phyloP scores from a whole-genome alignment of 2,797 vertebrate genomes.

The Balearica regulorum region DNA sequence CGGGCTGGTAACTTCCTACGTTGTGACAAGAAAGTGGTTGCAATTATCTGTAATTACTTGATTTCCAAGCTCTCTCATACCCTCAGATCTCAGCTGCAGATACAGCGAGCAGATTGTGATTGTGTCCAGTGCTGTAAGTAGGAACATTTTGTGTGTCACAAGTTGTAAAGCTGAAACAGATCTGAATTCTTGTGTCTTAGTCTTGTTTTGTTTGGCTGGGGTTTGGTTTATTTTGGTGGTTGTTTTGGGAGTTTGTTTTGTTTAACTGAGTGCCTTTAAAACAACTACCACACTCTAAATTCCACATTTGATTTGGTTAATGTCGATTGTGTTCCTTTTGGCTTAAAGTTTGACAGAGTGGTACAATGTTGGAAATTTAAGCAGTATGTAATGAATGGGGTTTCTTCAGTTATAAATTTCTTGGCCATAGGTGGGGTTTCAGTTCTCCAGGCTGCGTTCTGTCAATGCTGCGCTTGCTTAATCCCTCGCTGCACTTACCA shows the following conservation, averaged over 20 bases:
- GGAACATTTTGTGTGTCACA: background rate
- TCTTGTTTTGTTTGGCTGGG: background rate
- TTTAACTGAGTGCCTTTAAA: background rate
- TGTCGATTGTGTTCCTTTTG: background rate
- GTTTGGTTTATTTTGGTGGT: background rate
- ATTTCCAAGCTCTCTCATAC: background rate
- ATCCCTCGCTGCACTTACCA: background rate
- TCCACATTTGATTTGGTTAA: background rate
- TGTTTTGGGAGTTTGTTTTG: background rate
- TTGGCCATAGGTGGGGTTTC: fast-evolving
- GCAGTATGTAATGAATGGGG: fast-evolving
- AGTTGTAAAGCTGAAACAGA: background rate
- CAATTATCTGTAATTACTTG: background rate
- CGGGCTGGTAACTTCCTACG: fast-evolving
- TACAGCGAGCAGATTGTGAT: background rate
- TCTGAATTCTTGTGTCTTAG: background rate
- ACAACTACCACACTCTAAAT: background rate
- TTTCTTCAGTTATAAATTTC: background rate
- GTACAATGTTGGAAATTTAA: background rate
- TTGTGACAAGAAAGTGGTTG: background rate
- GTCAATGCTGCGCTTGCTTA: background rate
- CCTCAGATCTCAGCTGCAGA: background rate
- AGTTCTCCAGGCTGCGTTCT: background rate
- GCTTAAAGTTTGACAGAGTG: background rate
- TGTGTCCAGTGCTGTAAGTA: background rate